These are phyloP conservation scores for Pseudomyrmex dendroicus DNA, from an alignment of 1,140 invertebrate species.

Conservation along the genomic window DNA sequence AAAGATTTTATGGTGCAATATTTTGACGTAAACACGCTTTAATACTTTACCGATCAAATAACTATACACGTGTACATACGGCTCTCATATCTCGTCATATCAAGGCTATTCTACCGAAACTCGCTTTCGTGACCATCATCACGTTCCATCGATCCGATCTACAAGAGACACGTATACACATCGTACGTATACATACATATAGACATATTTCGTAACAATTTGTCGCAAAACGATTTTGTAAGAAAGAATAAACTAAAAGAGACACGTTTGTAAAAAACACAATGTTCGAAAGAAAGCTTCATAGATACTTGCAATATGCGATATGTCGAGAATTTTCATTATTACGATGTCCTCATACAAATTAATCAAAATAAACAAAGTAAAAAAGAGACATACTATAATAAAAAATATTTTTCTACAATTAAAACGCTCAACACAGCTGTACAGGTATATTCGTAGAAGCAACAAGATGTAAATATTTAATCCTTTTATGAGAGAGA, in stretches of 20 bases:
- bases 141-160: conserved; percentile 24
- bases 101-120: conserved; percentile 13
- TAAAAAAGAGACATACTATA: no score
- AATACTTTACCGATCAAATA: conserved; percentile 1
- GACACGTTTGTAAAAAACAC: not conserved
- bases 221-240: not conserved
- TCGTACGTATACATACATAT: not conserved
- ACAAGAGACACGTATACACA: not conserved
- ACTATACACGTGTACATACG: not conserved
- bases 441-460: not conserved
- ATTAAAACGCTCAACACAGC: not conserved
- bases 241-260: not conserved
- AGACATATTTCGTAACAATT: not conserved
- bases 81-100: not conserved
- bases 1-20: not conserved
- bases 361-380: no score
- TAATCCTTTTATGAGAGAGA: conserved; percentile 1
- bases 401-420: not conserved
- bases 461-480: not conserved
- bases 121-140: conserved; percentile 29
- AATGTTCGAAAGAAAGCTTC: conserved; percentile 16
- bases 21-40: not conserved
- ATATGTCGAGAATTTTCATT: conserved; percentile 17
- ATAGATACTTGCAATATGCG: conserved; percentile 45
- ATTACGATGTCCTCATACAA: not conserved